phyloP scores from a whole-genome alignment of 2,113 vertebrate genomes.

The Bagarius yarrelli region DNA sequence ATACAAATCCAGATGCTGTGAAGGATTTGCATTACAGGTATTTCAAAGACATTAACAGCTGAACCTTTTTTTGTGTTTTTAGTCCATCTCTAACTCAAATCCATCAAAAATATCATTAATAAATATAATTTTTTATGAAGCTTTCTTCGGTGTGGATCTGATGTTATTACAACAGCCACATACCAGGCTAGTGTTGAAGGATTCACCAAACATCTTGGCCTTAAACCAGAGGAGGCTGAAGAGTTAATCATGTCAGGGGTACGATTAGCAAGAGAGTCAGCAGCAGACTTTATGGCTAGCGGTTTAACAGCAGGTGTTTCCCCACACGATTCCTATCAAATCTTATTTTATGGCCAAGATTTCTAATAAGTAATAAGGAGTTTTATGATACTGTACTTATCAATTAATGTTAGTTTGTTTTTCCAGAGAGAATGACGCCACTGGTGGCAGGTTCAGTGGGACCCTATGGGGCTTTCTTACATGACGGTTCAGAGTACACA shows the following conservation, averaged over 20 bases:
- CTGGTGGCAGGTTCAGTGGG: constrained; percentile 76
- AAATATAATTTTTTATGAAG: constrained; percentile 55
- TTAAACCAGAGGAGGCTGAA: constrained; percentile 64
- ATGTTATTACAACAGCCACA: constrained; percentile 75
- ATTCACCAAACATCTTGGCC: constrained; percentile 65
- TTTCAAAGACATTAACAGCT: background rate
- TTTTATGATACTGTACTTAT: background rate
- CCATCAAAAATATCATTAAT: background rate
- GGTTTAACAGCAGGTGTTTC: constrained; percentile 55
- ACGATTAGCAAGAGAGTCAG: constrained; percentile 68
- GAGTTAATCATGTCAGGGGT: constrained; percentile 72
- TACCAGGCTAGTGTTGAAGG: constrained; percentile 78
- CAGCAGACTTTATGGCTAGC: constrained; percentile 56
- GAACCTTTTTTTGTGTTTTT: background rate
- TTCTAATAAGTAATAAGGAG: background rate
- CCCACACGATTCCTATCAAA: background rate
- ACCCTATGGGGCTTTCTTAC: constrained; percentile 75
- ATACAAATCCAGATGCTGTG: constrained; percentile 72
- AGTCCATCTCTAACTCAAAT: background rate
- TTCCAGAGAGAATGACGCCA: constrained; percentile 59
- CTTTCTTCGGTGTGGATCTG: constrained; percentile 73
- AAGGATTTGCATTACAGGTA: constrained; percentile 73
- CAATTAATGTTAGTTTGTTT: background rate
- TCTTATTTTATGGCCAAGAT: background rate
- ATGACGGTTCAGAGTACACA: constrained; percentile 75